Base-by-base conservation (phyloP, 2,113 vertebrate species). In the Gadus chalcogrammus region DNA sequence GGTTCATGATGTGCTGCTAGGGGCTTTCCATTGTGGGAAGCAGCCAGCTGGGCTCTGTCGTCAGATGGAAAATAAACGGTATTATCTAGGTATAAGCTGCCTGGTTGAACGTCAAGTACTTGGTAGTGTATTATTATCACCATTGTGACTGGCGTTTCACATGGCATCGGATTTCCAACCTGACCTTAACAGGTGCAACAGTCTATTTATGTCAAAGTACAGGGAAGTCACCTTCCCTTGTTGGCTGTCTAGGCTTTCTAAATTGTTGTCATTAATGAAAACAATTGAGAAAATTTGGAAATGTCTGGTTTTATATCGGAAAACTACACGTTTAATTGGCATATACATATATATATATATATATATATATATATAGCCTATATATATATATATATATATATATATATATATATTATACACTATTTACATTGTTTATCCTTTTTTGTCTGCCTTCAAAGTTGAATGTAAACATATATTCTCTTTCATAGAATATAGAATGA, bases 91-190 rank as follows among this genome's bases (percentile, higher is more conserved):
- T 75, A 64, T 70, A 35, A 71, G 60, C 71, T 72, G n/a, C 70
- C 61, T 68, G 78, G 65, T 81, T 67, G 79, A 61, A 62, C 66
- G 71, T 80, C 84, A 75, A 64, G 38, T 59, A 55, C 74, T 71
- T 61, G 18, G 75, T 52, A 69, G 74, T 73, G 79, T 85, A 85
- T 88, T 84, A 73, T 82, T 85, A 79, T 87, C 82, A 71, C 71
- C 18, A 13, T 79, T 68, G 81, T 68, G 76, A 65, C 42, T 59
- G 61, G 61, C 62, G 5, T 17, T 52, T 79, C 71, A 15, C 82
- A 79, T 81, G 84, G 73, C 65, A 15, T 53, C 18, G 11, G 42
- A 48, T 48, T 48, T 48, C 42, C 8, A 48, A 48, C 68, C 22
- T 77, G 38, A 71, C 64, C n/a, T 27, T 15, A 67, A 70, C 76